phyloP scores from a whole-genome alignment of 2,113 vertebrate species.

The Bothrops jararaca region DNA sequence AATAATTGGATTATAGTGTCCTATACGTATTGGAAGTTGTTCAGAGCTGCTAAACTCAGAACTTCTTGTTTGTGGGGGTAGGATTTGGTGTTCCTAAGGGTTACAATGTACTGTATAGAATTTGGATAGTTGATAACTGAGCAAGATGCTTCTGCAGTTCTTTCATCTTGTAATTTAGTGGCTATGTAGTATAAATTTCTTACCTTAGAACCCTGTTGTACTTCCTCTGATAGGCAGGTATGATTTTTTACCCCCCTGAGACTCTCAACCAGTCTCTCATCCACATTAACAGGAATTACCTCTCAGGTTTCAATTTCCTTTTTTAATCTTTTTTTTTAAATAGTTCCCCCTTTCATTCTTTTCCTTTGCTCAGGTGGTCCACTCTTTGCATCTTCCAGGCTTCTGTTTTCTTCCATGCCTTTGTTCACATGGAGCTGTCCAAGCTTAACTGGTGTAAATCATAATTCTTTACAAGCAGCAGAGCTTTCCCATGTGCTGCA shows the following conservation, averaged over 20 bases:
- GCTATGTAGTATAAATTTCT: not conserved
- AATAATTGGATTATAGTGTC: not conserved
- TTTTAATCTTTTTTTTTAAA: not conserved
- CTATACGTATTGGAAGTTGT: not conserved
- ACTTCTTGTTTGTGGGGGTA: not conserved
- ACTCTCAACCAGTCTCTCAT: not conserved
- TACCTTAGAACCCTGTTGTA: not conserved
- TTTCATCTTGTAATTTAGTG: not conserved
- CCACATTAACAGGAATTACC: not conserved
- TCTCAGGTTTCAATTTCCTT: not conserved
- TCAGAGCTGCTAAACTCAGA: not conserved
- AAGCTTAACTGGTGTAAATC: conserved; percentile 19
- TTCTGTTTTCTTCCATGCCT: conserved; percentile 6
- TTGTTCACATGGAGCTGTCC: conserved; percentile 34
- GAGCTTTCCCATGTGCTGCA: not conserved
- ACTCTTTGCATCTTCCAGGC: not conserved
- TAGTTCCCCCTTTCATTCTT: not conserved
- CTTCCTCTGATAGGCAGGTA: not conserved
- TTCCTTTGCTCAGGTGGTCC: not conserved
- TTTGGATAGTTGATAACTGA: not conserved
- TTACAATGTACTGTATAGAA: not conserved
- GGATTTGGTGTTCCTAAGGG: not conserved
- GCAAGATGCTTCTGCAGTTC: not conserved
- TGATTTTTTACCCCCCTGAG: not conserved
- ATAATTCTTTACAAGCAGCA: not conserved